Percentiles rank a stretch among this genome's conserved stretches.
These are phyloP conservation scores for Vombatus ursinus DNA, from an alignment of 2,113 vertebrate genomes.

Conservation along the genomic window DNA sequence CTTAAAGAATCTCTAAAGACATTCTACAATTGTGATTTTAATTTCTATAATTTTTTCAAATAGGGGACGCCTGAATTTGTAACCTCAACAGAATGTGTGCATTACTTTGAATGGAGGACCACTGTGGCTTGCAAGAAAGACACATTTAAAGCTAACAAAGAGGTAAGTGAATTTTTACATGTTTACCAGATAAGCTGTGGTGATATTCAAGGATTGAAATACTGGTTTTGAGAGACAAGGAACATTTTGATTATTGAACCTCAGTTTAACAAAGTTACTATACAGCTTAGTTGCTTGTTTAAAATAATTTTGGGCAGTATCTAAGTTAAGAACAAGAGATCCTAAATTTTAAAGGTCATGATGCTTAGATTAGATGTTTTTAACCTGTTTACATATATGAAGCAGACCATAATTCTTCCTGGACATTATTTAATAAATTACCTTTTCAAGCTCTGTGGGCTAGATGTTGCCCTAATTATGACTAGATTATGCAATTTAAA, in stretches of 20 bases:
- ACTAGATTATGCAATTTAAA: neutral
- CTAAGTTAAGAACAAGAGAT: constrained; percentile 26
- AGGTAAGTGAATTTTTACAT: constrained; percentile 83
- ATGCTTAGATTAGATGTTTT: neutral
- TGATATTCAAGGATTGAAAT: neutral
- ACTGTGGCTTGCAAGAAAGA: constrained; percentile 91
- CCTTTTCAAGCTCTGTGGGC: neutral
- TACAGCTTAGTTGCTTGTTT: neutral
- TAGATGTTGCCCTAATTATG: neutral
- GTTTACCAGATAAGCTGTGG: neutral
- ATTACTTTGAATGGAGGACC: constrained; percentile 98
- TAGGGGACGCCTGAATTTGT: constrained; percentile 97
- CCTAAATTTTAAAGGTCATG: neutral
- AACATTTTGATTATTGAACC: neutral
- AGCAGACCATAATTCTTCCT: neutral
- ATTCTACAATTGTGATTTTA: neutral
- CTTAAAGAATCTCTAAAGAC: neutral
- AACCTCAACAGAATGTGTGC: constrained; percentile 90
- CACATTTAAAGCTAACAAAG: constrained; percentile 92
- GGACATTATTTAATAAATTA: neutral
- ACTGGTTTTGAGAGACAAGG: neutral
- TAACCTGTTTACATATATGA: neutral
- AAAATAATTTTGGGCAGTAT: neutral
- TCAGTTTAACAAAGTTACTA: neutral
- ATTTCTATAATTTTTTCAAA: constrained; percentile 31